Evolutionary conservation across 64 coral and sea anemone species (phyloP).

Genomic region (Platygyra sinensis): DNA sequence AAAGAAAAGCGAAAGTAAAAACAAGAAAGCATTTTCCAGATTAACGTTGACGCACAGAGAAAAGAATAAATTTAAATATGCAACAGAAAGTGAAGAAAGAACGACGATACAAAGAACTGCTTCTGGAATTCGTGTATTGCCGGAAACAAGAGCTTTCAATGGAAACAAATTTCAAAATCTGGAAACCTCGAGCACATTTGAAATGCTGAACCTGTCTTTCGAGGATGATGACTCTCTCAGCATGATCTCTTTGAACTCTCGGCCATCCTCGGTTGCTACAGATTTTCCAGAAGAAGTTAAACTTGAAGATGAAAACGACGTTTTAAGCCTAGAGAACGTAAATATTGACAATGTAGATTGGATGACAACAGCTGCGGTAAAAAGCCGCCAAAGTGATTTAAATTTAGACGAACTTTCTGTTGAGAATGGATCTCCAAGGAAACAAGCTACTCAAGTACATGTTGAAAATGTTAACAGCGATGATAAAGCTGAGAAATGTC

Average conservation of each 20-base stretch:
- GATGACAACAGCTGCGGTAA: neutral
- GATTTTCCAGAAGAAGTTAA: neutral
- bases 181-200: neutral
- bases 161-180: neutral
- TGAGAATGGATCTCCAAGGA: neutral
- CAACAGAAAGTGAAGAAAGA: neutral
- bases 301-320: neutral
- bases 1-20: neutral
- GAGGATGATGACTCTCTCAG: neutral
- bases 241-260: constrained; percentile 13
- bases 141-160: neutral
- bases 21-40: neutral
- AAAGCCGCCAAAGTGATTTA: neutral
- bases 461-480: neutral
- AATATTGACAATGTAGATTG: neutral
- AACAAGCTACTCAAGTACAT: neutral
- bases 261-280: neutral
- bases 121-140: neutral
- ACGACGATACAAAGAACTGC: neutral
- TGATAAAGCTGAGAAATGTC: neutral
- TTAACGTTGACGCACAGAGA: neutral
- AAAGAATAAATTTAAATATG: neutral
- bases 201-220: neutral
- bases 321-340: neutral
- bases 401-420: neutral